Evolutionary conservation across 53 echinoderm and acorn worm species (phyloP), one percentile per base, ranked within the genome.

Genomic region (Patiria pectinifera): DNA sequence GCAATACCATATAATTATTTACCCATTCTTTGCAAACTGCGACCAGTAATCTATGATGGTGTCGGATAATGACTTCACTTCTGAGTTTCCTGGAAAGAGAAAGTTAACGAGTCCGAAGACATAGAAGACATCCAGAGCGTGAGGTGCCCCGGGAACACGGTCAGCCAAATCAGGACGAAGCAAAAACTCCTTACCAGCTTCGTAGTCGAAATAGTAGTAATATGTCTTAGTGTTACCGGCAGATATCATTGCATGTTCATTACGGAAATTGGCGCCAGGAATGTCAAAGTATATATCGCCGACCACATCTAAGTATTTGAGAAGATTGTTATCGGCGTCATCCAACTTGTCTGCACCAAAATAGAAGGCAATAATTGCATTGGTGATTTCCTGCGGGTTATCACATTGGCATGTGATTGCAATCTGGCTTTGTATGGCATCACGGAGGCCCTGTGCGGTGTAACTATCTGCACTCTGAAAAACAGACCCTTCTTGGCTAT

Each of bases 1-100:
- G 66, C 15, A 66, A 66, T n/a, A 15, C 2, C 3, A 62, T 22
- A 66, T 76, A 12, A 23, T 53, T 49, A 93, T 92, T 59, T 80
- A 96, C 96, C 96, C 96, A 59, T 26, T 79, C 7, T 59, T 58
- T 16, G 94, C 94, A 85, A 96, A 96, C 60, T 87, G 82, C 3
- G 92, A 62, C 96, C 96, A 96, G 80, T 94, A 96, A 48, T 74
- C 7, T 69, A 93, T 92, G 76, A 93, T 80, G n/a, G 6, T 21
- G 14, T 62, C 15, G 58, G 89, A 47, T 62, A 89, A 63, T 35
- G 23, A 45, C 19, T 4, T 45, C 35, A 66, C 81, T 19, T 89
- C 81, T 3, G 47, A 11, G 48, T 47, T 48, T 0, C 26, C 15
- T 0, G 47, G 53, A 69, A 59, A 47, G 11, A 89, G 11, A 66